Base-by-base conservation (phyloP, 35 echinoderm and acorn worm species). In the Strongylocentrotus purpuratus region DNA sequence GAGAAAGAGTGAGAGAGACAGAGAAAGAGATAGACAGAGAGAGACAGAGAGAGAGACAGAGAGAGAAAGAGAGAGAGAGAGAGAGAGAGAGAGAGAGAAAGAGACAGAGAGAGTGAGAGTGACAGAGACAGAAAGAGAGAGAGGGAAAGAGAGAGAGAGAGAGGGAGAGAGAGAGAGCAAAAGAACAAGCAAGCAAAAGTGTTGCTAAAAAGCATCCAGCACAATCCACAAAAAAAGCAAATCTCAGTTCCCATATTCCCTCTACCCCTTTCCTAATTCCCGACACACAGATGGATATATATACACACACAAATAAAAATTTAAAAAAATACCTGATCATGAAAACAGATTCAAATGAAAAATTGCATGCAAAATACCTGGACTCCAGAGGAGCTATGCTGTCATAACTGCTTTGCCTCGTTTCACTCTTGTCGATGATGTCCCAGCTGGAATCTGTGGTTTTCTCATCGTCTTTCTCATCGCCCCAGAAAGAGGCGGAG, bases 391-490 rank as follows among this genome's bases (percentile, higher is more conserved):
- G 97, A 25, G 70, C 94, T 31, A 98, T 97, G 33, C 95, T 98
- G 33, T 98, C 97, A 41, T 98, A 98, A 31, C 95, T 95, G 46
- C 50, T 95, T 65, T 96, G 97, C 41, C 90, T 94, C 22, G 97
- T 33, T 31, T 97, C 95, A 48, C 89, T 95, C 92, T 97, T 98
- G 94, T 98, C 97, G 33, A 98, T 32, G 58, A 97, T 95, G 15
- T 98, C 97, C 97, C 97, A 98, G 33, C 95, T 96, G 13, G 91
- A 93, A 2, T 94, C 96, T 10, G 95, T 94, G 10, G 95, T 95
- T 33, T 92, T 85, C 33, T 97, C 96, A 8, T 98, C 97, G 31
- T 98, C 96, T 22, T 86, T 94, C 31, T 94, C 94, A 1, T 96
- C 94, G 94, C 92, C 88, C 46, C 88, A 86, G 33, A 61, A 61